A percentile compares a stretch with the other conserved stretches of the same genome.
These are phyloP conservation scores for Drosophila kepulauana DNA, from an alignment of 1,140 invertebrate species.

Conservation along the genomic window DNA sequence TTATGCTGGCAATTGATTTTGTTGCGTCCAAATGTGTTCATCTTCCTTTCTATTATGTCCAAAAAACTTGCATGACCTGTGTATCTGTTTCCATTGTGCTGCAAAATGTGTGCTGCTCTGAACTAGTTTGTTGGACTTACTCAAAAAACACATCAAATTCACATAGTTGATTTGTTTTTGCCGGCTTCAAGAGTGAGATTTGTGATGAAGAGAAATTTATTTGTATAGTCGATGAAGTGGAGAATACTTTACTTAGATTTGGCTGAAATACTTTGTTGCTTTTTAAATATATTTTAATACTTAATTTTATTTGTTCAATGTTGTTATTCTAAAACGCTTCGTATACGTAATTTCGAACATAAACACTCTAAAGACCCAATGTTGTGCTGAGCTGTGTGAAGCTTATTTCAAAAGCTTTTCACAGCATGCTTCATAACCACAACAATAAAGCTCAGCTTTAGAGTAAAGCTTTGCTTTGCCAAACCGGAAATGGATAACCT, in stretches of 20 bases:
- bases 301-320: not conserved
- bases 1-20: constrained; percentile 75
- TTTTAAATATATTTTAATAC: not conserved
- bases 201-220: too few species aligned
- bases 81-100: constrained; percentile 57
- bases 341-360: not conserved
- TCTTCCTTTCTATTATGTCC: constrained; percentile 54
- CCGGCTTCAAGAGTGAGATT: not conserved
- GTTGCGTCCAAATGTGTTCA: constrained; percentile 39
- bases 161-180: constrained; percentile 9
- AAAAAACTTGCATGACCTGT: constrained; percentile 63
- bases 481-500: constrained; percentile 44
- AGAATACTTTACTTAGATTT: too few species aligned
- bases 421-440: not conserved
- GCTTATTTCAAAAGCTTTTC: constrained; percentile 25
- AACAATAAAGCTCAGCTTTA: constrained; percentile 22
- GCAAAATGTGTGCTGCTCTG: constrained; percentile 52
- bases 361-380: not conserved
- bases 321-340: not conserved
- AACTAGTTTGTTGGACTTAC: constrained; percentile 63
- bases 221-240: too few species aligned
- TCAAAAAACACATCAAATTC: constrained; percentile 7
- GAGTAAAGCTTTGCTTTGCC: not conserved
- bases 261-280: not conserved
- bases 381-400: constrained; percentile 46